Evolutionary conservation across 2,888 invertebrate species (phyloP), one percentile per base, ranked within the genome.

Genomic region (Mesoligia furuncula): DNA sequence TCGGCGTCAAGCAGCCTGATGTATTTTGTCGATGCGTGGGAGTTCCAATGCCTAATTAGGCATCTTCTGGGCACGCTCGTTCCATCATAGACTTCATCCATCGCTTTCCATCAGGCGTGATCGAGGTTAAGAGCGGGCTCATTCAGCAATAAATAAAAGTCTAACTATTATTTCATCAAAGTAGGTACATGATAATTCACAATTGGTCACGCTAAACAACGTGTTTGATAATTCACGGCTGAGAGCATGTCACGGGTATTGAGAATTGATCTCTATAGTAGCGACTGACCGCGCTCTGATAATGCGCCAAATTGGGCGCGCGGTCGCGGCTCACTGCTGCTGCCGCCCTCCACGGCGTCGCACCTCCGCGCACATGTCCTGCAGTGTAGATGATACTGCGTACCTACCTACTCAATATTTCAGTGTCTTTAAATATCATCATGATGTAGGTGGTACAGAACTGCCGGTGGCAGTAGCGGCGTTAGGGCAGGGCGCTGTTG

Each of bases 281-380:
- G 61, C 42, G 36, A n/a, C 24, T 61, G 65, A 67, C 15, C 78
- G 71, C 75, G 80, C 75, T 88, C 86, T 86, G 71, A 88, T 77
- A 75, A 75, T 69, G 68, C 68, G 27, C 61, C 13, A 57, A 76
- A 83, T 77, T 81, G 39, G 61, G 68, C 61, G 67, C 45, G 61
- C 39, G 7, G 77, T 65, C 42, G 59, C 75, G 84, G 68, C 2
- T 77, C 77, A 88, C 31, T 64, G 82, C 57, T 45, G 51, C 24
- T 54, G 70, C 51, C 24, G 54, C 11, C 73, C 74, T 70, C 71
- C 65, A 54, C 42, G n/a, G n/a, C 27, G 64, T 9, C 51, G 66
- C 62, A 61, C n/a, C 27, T 31, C 27, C 45, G 8, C 9, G 57
- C 76, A 36, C 62, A 11, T 36, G 62, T 45, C 20, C 54, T 48